Percentiles rank a stretch among this genome's conserved stretches.
Conservation (phyloP, 2,888 invertebrate species). For the Morpho achilles region DNA sequence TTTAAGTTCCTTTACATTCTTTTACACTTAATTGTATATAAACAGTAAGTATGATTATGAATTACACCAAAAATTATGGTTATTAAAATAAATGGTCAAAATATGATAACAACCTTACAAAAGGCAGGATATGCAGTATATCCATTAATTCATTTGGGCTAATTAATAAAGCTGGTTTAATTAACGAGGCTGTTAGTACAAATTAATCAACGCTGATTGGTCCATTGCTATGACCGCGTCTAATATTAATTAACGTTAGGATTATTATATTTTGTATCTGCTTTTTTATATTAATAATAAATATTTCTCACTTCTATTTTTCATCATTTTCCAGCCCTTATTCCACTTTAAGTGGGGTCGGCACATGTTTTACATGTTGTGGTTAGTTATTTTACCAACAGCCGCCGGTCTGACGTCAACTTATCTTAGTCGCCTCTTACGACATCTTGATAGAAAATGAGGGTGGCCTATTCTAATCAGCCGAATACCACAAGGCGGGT, state of each 20-base stretch:
- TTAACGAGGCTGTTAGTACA: constrained; percentile 61
- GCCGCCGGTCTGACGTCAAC: too few species aligned
- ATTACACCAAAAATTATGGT: neutral
- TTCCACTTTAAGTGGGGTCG: too few species aligned
- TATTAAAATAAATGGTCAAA: constrained; percentile 3
- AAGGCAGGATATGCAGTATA: constrained; percentile 19
- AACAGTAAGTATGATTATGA: neutral
- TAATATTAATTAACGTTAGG: constrained; percentile 34
- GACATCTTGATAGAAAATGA: too few species aligned
- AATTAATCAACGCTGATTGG: constrained; percentile 64
- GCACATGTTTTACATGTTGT: too few species aligned
- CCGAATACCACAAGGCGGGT: too few species aligned
- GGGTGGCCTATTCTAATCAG: too few species aligned
- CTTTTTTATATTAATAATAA: constrained; percentile 4
- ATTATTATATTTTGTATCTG: constrained; percentile 28
- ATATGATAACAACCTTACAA: constrained; percentile 8
- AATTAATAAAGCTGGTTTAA: constrained; percentile 63
- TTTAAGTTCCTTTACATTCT: too few species aligned
- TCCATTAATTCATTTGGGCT: constrained; percentile 62
- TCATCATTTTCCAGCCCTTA: too few species aligned
- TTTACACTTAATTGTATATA: too few species aligned
- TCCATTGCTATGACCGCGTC: constrained; percentile 35
- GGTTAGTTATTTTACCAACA: too few species aligned
- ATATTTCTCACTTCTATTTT: neutral
- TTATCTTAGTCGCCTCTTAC: too few species aligned